Evolutionary conservation across 92 coral and sea anemone genomes (phyloP).

Genomic region (Paramuricea clavata): DNA sequence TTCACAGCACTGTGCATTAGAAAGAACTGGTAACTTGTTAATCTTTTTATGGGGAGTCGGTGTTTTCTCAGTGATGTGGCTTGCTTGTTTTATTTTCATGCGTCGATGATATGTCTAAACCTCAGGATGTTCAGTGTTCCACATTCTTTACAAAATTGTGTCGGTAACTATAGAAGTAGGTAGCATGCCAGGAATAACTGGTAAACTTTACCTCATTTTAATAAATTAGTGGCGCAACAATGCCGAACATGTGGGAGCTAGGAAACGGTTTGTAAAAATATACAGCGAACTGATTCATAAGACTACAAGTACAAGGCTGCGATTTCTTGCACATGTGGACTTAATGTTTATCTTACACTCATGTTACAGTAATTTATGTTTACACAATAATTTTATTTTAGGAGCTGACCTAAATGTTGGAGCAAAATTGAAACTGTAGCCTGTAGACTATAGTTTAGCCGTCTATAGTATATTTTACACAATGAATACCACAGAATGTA

Average conservation of each 20-base stretch:
- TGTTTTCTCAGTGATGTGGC: not conserved
- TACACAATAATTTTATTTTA: not conserved
- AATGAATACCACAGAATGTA: not conserved
- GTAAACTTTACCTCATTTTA: not conserved
- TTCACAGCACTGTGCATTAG: not conserved
- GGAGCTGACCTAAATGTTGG: not conserved
- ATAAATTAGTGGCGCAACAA: not conserved
- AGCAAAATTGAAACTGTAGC: not conserved
- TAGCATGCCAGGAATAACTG: slow-evolving; percentile 5
- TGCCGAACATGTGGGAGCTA: not conserved
- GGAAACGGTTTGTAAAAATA: not conserved
- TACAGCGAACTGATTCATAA: too few relatives aligned
- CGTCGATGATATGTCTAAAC: not conserved
- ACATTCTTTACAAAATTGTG: not conserved
- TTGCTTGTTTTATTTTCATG: not conserved
- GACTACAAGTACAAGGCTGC: not conserved
- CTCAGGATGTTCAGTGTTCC: not conserved
- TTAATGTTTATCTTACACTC: not conserved
- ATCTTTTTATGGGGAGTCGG: not conserved
- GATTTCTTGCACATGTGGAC: not conserved
- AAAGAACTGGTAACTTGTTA: not conserved
- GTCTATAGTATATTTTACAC: not conserved
- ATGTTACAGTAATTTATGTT: slow-evolving; percentile 4
- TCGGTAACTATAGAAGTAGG: not conserved
- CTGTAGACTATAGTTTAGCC: too few relatives aligned